These are phyloP conservation scores for Penaeus monodon DNA, from an alignment of 2,888 invertebrate species.

Conservation along the genomic window DNA sequence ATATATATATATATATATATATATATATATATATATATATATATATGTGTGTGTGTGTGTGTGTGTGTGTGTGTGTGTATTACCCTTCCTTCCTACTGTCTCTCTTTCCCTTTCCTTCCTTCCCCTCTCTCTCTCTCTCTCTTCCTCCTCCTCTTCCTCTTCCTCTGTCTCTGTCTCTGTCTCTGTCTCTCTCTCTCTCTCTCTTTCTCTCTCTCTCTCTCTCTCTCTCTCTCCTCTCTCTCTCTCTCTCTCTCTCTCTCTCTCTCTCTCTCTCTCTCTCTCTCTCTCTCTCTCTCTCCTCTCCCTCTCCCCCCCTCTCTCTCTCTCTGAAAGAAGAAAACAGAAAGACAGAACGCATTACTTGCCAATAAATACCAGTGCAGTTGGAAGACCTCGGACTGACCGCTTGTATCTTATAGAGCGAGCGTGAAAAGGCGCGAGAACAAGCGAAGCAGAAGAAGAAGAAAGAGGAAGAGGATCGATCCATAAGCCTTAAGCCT, in stretches of 20 bases:
- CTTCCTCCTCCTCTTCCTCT: too few relatives aligned
- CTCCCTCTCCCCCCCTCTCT: neutral
- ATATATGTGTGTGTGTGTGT: neutral
- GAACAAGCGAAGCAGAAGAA: conserved; percentile 80
- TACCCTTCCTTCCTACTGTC: neutral
- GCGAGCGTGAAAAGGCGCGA: conserved; percentile 69
- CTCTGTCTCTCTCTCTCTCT: too few relatives aligned
- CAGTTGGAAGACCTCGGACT: conserved; percentile 80
- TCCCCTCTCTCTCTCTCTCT: too few relatives aligned
- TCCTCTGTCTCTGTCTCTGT: too few relatives aligned
- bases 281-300: conserved; percentile 68
- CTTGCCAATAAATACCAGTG: conserved; percentile 84
- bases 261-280: conserved; percentile 73
- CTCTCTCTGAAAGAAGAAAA: neutral
- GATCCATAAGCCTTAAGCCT: conserved; percentile 75
- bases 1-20: conserved; percentile 5
- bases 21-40: conserved; percentile 13
- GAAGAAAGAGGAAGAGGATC: conserved; percentile 76
- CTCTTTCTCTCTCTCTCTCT: too few relatives aligned
- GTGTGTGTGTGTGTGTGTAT: too few relatives aligned
- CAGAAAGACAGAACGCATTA: conserved; percentile 74
- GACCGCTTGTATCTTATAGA: conserved; percentile 8
- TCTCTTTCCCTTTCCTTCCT: neutral
- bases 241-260: too few relatives aligned
- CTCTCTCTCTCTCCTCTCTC: too few relatives aligned